Percentiles rank a stretch among this genome's conserved stretches.
Conservation (phyloP, 2,113 vertebrate genomes). For the Cyprinodon tularosa region DNA sequence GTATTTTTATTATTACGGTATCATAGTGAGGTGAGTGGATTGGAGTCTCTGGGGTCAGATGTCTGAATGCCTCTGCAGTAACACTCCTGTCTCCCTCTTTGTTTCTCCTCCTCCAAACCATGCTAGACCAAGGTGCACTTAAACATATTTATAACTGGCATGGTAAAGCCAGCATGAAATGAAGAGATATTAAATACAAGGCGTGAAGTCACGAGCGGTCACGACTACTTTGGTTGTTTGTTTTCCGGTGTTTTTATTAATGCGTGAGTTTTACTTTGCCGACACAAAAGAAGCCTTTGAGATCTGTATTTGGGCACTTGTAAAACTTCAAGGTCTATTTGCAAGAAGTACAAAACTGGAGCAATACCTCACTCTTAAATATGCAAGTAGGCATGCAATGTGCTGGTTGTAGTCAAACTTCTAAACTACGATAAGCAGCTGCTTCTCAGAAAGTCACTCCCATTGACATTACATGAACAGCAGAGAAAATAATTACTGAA, state of each 20-base stretch:
- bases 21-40: constrained; percentile 14
- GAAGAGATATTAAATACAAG: constrained; percentile 49
- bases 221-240: constrained; percentile 6
- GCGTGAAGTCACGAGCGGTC: constrained; percentile 27
- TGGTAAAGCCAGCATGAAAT: constrained; percentile 49
- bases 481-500: background rate
- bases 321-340: constrained; percentile 40
- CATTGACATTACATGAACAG: constrained; percentile 10
- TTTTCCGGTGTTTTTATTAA: constrained; percentile 20
- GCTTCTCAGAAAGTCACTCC: constrained; percentile 41
- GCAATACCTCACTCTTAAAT: constrained; percentile 57
- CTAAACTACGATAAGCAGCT: constrained; percentile 32
- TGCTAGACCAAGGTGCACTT: constrained; percentile 71
- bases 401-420: constrained; percentile 9
- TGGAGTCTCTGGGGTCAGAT: constrained; percentile 32
- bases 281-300: constrained; percentile 22
- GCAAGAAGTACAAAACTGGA: constrained; percentile 41
- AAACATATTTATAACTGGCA: constrained; percentile 68
- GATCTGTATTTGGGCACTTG: constrained; percentile 59
- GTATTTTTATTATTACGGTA: constrained; percentile 29
- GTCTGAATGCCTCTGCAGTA: constrained; percentile 23
- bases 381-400: constrained; percentile 30
- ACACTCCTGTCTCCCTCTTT: constrained; percentile 31
- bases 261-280: constrained; percentile 11
- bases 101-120: constrained; percentile 38